phyloP scores from a whole-genome alignment of 1,140 invertebrate species.

The Drosophila pectinifera region DNA sequence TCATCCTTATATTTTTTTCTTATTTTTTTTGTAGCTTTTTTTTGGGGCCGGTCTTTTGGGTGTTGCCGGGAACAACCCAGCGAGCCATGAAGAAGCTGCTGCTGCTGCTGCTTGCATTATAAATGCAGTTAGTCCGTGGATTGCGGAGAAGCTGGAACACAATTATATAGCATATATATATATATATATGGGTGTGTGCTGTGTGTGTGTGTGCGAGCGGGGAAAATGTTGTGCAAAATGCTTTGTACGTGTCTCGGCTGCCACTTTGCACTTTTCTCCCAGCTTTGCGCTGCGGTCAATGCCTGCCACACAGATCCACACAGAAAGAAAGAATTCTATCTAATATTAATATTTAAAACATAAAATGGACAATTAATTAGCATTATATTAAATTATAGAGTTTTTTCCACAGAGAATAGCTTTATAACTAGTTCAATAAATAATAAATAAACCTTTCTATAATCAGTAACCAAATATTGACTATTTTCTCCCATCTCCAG shows the following conservation, averaged over 20 bases:
- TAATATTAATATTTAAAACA: background rate
- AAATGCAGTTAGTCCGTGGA: slow-evolving; percentile 73
- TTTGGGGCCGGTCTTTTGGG: slow-evolving; percentile 70
- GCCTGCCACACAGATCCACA: slow-evolving; percentile 38
- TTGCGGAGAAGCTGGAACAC: slow-evolving; percentile 65
- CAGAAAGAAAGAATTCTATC: background rate
- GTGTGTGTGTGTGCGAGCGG: slow-evolving; percentile 61
- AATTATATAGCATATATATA: slow-evolving; percentile 52
- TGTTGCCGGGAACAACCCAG: slow-evolving; percentile 73
- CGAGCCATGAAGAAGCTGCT: slow-evolving; percentile 80
- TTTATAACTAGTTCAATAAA: too few species aligned
- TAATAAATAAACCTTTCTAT: too few species aligned
- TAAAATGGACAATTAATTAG: background rate
- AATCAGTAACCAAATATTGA: too few species aligned
- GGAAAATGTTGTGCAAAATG: slow-evolving; percentile 81
- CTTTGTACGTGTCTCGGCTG: slow-evolving; percentile 67
- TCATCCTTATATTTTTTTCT: slow-evolving; percentile 37
- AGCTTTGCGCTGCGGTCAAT: slow-evolving; percentile 55
- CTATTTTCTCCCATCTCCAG: too few species aligned
- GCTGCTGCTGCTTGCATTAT: slow-evolving; percentile 66
- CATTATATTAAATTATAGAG: background rate
- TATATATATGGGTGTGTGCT: too few species aligned
- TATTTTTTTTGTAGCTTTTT: slow-evolving; percentile 23
- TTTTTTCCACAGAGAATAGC: too few species aligned
- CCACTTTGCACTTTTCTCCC: slow-evolving; percentile 54